Base-by-base conservation (phyloP, 2,888 invertebrate genomes). In the Philereme vetulata region DNA sequence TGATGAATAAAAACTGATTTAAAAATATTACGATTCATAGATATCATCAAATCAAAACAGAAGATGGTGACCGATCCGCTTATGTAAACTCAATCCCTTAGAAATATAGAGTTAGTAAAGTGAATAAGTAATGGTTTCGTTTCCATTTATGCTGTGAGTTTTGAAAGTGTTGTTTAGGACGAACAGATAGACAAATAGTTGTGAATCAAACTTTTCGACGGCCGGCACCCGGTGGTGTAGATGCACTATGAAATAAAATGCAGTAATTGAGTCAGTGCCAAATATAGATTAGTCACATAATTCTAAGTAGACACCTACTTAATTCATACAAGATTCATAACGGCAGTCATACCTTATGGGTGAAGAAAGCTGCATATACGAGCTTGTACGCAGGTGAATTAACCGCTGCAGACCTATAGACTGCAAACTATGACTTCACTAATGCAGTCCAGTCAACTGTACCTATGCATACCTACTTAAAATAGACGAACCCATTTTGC, bases 121-220 rank as follows among this genome's bases (percentile, higher is more conserved):
- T 91, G 91, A 86, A 77, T 91, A 91, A 92, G 89, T 90, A 85
- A 80, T 84, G 82, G 81, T 85, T 86, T 85, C 78, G 80, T 81
- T 77, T 80, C 77, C 72, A 81, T 77, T 54, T 64, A 70, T 65
- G 75, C 74, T 75, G 71, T 91, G 80, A 90, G 89, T 90, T 76
- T 71, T 78, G 85, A 89, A 89, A 85, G 85, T 89, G 87, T 85
- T 70, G 77, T 88, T 90, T 86, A 88, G 87, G 88, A 87, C 86
- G 89, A 86, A 90, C 90, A 90, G 90, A 90, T 86, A 90, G 90
- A 90, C 88, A 80, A 81, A 65, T 80, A 86, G 80, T 77, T 80
- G 87, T 85, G 84, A 83, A 79, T 72, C 76, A 80, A 74, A 75
- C 79, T 77, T 77, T 77, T 79, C 80, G 80, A 81, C 76, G 79